Conservation (phyloP, 2,113 vertebrate species). For the Gasterosteus nipponicus region DNA sequence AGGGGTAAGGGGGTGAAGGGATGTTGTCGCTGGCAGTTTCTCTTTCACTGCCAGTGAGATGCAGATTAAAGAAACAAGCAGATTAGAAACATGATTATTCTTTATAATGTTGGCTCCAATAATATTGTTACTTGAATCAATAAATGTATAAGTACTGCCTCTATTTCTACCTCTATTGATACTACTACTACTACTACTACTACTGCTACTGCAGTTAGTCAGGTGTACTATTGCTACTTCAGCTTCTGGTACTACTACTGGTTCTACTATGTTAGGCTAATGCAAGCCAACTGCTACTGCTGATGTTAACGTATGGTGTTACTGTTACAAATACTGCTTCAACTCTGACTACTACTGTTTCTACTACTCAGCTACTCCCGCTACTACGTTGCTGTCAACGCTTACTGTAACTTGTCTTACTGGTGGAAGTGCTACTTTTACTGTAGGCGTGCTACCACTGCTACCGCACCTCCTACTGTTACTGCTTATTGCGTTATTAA, state of each 20-base stretch:
- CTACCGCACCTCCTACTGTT: too few species aligned
- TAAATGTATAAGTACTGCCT: background rate
- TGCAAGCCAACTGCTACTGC: background rate
- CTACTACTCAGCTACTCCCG: background rate
- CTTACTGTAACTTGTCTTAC: too few species aligned
- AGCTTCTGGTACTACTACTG: background rate
- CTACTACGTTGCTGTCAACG: background rate
- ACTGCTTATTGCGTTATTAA: too few species aligned
- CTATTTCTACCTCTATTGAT: background rate
- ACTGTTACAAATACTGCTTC: background rate
- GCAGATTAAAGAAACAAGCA: slow-evolving; percentile 73
- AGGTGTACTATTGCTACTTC: background rate
- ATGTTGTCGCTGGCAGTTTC: slow-evolving; percentile 82
- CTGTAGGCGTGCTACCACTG: too few species aligned
- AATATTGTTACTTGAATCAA: background rate
- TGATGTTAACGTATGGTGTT: too few species aligned
- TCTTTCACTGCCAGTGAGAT: slow-evolving; percentile 85
- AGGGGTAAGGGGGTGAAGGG: background rate
- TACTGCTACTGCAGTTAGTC: background rate
- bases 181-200: background rate
- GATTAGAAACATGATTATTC: background rate
- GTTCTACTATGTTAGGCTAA: background rate
- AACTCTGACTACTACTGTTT: background rate
- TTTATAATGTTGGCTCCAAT: background rate
- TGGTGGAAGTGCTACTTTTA: too few species aligned